phyloP scores from a whole-genome alignment of 2,113 vertebrate genomes.

The Numenius arquata region DNA sequence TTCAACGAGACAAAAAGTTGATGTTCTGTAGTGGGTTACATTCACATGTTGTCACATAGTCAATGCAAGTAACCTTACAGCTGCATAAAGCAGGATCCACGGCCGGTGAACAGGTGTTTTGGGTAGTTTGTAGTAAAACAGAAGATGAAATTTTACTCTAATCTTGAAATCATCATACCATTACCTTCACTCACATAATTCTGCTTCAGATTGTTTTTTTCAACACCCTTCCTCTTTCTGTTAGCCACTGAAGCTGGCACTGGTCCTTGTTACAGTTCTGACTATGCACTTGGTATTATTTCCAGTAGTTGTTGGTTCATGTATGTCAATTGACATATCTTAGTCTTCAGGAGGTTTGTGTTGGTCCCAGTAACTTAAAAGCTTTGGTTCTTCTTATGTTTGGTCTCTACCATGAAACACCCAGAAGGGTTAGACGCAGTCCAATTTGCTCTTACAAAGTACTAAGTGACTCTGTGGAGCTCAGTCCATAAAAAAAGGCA shows the following conservation, averaged over 20 bases:
- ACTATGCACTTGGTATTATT: not conserved
- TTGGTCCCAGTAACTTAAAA: not conserved
- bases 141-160: not conserved
- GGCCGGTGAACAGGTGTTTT: fast-evolving
- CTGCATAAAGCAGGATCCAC: not conserved
- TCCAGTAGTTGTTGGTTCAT: not conserved
- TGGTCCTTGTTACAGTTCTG: not conserved
- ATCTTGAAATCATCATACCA: not conserved
- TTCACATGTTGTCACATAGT: not conserved
- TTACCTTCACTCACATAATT: not conserved
- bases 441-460: not conserved
- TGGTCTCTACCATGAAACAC: not conserved
- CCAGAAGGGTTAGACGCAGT: not conserved
- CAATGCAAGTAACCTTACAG: not conserved
- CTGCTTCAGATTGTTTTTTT: not conserved
- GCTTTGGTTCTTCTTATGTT: not conserved
- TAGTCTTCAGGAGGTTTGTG: not conserved
- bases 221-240: not conserved
- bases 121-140: not conserved
- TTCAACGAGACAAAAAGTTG: not conserved
- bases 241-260: not conserved
- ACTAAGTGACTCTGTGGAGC: not conserved
- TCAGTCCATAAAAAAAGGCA: not conserved
- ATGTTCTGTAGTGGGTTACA: not conserved
- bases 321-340: not conserved